Evolutionary conservation across 2,797 vertebrate species (phyloP), one percentile per base, ranked within the genome.

Genomic region (Notolepis coatsorum): DNA sequence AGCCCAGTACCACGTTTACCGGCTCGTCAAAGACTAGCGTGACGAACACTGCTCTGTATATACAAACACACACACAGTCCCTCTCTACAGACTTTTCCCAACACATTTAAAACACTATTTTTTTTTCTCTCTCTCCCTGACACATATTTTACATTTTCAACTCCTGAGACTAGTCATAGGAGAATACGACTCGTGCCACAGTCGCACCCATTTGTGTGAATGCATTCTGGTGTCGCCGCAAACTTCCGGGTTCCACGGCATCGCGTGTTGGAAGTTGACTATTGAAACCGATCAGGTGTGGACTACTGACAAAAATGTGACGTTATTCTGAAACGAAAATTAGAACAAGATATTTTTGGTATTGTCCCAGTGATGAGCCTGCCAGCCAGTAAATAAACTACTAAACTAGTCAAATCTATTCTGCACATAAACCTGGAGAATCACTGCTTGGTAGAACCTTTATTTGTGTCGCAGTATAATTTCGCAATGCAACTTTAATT

Each of bases 1-100:
- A 64, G 96, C 96, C 23, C 96, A 98, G 86, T 96, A 98, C 89
- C 96, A 98, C 0, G 96, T 98, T 56, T 98, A 98, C 91, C 94
- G 96, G 84, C 94, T 98, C 30, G 93, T 98, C 72, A 97, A 96
- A 64, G 96, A 98, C 93, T 98, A 96, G 91, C 77, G 70, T 18
- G 18, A 33, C 46, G 10, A 9, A 35, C 18, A 2, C 7, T 15
- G 54, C 68, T 53, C 10, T 31, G 20, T 2, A 53, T 72, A 71
- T 80, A 30, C 50, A 61, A 64, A 79, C 72, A 71, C 81, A 30
- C 50, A 61, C 66, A 79, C 65, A 88, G 83, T 89, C 83, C 82
- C 5, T 42, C 64, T 75, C 65, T 56, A 70, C 33, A 65, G 68
- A 84, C 76, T 53, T 84, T 77, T 78, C 75, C 56, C 9, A n/a